Percentiles rank a stretch among this genome's conserved stretches.
phyloP scores from a whole-genome alignment of 2,888 invertebrate genomes.

The Micoletzkya japonica region DNA sequence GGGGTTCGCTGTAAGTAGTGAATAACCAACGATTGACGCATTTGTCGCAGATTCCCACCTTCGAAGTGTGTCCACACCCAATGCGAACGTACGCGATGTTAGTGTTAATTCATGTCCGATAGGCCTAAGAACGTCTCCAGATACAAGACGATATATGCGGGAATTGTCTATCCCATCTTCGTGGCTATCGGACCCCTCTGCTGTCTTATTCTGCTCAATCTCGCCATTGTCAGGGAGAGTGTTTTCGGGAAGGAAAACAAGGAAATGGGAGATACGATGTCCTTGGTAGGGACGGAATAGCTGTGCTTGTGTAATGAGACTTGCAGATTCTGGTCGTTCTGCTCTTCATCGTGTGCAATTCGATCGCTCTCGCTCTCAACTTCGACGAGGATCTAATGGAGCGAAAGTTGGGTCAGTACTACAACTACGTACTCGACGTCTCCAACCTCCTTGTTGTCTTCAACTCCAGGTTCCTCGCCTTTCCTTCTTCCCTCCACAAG shows the following conservation, averaged over 20 bases:
- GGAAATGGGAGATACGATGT: slow-evolving; percentile 43
- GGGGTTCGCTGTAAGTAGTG: slow-evolving; percentile 32
- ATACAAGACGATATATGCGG: slow-evolving; percentile 60
- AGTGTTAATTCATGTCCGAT: slow-evolving; percentile 23
- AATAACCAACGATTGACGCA: too few relatives aligned
- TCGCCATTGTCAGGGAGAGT: slow-evolving; percentile 51
- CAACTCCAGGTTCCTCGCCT: slow-evolving; percentile 62
- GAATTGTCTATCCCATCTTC: too few relatives aligned
- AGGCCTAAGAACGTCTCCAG: too few relatives aligned
- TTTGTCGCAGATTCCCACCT: too few relatives aligned
- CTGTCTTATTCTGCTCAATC: slow-evolving; percentile 54
- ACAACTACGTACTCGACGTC: slow-evolving; percentile 62
- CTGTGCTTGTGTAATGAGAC: too few relatives aligned
- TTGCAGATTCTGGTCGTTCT: slow-evolving; percentile 60
- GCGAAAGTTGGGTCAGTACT: slow-evolving; percentile 43
- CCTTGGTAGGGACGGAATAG: too few relatives aligned
- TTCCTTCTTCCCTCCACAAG: too few relatives aligned
- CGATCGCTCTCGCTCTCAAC: slow-evolving; percentile 59
- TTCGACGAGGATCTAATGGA: slow-evolving; percentile 54
- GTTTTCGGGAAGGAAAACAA: slow-evolving; percentile 30
- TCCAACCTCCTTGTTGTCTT: slow-evolving; percentile 63
- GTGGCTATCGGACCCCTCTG: slow-evolving; percentile 61
- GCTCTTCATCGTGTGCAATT: slow-evolving; percentile 62
- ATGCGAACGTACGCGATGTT: slow-evolving; percentile 52
- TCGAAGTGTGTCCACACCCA: slow-evolving; percentile 34